A percentile compares a stretch with the other conserved stretches of the same genome.
Conservation (phyloP, 35 echinoderm and acorn worm genomes). For the Apostichopus japonicus region DNA sequence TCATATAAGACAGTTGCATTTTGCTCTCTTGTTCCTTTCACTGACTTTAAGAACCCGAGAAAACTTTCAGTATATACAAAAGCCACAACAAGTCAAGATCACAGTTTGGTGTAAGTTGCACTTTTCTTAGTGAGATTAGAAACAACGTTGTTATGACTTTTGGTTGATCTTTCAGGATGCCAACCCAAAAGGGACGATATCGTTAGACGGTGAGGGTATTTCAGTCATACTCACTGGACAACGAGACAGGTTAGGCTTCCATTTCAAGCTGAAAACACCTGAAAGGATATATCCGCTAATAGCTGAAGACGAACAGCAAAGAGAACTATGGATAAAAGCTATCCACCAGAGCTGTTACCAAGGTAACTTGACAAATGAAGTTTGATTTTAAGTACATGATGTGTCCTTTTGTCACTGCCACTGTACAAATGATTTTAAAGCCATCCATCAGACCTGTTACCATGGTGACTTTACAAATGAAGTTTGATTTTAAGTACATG, state of each 20-base stretch:
- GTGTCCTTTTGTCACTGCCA: too few relatives aligned
- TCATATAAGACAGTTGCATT: too few relatives aligned
- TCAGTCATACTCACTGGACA: conserved; percentile 79
- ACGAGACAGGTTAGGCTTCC: conserved; percentile 51
- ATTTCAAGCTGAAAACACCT: conserved; percentile 86
- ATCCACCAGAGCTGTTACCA: conserved; percentile 72
- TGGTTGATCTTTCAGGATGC: conserved; percentile 73
- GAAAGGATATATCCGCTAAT: conserved; percentile 72
- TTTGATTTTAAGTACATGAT: too few relatives aligned
- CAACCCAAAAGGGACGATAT: conserved; percentile 73
- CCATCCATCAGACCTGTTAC: conserved; percentile 45
- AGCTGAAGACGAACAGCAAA: conserved; percentile 71
- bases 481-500: too few relatives aligned
- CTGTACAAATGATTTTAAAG: neutral
- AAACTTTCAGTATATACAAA: too few relatives aligned
- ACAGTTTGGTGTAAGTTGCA: too few relatives aligned
- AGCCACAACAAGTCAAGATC: too few relatives aligned
- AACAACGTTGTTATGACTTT: too few relatives aligned
- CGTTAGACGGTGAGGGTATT: conserved; percentile 73
- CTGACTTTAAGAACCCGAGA: too few relatives aligned
- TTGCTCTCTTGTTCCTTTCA: too few relatives aligned
- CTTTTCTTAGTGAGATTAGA: too few relatives aligned
- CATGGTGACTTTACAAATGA: neutral
- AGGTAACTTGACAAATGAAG: neutral
- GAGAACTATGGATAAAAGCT: conserved; percentile 79